Percentiles rank a stretch among this genome's conserved stretches.
These are phyloP conservation scores for Hydrozoanthus tunicans DNA, from an alignment of 64 coral and sea anemone species.

Conservation along the genomic window DNA sequence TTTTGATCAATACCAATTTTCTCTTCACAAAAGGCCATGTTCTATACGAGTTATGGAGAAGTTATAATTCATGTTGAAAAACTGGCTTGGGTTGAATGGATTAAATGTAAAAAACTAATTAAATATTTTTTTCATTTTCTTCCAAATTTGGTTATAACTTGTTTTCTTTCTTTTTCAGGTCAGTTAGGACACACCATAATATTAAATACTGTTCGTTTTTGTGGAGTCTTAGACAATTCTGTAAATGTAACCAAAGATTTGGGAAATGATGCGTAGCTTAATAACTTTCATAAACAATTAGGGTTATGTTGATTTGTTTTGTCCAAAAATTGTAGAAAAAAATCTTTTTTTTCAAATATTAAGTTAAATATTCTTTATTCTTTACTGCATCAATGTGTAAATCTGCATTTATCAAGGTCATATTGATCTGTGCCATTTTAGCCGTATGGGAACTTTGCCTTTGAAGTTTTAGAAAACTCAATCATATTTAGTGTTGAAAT, in stretches of 20 bases:
- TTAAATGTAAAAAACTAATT: no score
- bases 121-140: no score
- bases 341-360: slow-evolving; percentile 29
- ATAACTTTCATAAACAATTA: background rate
- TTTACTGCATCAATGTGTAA: background rate
- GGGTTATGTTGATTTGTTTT: background rate
- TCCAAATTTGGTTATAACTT: no score
- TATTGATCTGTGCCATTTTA: background rate
- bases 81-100: no score
- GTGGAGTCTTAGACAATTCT: slow-evolving; percentile 44
- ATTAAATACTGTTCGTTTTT: slow-evolving; percentile 34
- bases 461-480: no score
- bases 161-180: slow-evolving; percentile 21
- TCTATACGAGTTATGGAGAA: no score
- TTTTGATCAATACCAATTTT: no score
- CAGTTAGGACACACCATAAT: slow-evolving; percentile 44
- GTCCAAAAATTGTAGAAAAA: background rate
- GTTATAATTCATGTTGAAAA: no score
- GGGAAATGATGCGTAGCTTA: slow-evolving; percentile 12
- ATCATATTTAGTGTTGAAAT: no score
- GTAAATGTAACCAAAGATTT: slow-evolving; percentile 56
- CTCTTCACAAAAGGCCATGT: no score
- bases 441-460: background rate
- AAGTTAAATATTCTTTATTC: background rate
- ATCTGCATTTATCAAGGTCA: background rate